These are phyloP conservation scores for Triops longicaudatus DNA, from an alignment of 1,140 invertebrate genomes.

Conservation along the genomic window DNA sequence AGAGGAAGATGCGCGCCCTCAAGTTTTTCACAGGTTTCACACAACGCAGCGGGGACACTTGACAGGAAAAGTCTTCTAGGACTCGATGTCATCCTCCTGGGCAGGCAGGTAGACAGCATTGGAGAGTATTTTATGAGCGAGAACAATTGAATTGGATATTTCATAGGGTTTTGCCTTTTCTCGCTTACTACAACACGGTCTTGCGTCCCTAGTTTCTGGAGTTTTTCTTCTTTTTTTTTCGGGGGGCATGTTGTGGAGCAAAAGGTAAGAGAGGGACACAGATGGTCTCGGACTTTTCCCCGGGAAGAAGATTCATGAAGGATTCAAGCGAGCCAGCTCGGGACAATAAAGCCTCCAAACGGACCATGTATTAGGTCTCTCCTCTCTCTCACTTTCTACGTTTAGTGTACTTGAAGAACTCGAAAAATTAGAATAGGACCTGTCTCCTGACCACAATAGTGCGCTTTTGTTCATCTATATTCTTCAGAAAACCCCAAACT, in stretches of 20 bases:
- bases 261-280: neutral
- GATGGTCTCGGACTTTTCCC: neutral
- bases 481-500: conserved; percentile 12
- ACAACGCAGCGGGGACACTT: conserved; percentile 6
- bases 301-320: neutral
- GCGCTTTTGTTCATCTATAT: conserved; percentile 4
- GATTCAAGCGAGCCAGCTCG: neutral
- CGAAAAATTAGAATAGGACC: conserved; percentile 12
- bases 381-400: neutral
- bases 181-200: neutral
- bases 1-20: neutral
- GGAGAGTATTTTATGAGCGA: neutral
- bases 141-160: conserved; percentile 15
- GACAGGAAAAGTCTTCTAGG: neutral
- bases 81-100: neutral
- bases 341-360: neutral
- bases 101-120: conserved; percentile 14
- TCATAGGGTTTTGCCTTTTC: neutral
- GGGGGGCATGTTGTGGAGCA: neutral
- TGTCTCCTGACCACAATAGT: conserved; percentile 5
- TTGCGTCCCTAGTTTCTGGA: neutral
- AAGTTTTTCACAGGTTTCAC: conserved; percentile 12
- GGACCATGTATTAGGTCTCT: neutral
- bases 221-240: neutral
- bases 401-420: conserved; percentile 4